phyloP scores from a whole-genome alignment of 2,113 vertebrate genomes.

The Anoplopoma fimbria region DNA sequence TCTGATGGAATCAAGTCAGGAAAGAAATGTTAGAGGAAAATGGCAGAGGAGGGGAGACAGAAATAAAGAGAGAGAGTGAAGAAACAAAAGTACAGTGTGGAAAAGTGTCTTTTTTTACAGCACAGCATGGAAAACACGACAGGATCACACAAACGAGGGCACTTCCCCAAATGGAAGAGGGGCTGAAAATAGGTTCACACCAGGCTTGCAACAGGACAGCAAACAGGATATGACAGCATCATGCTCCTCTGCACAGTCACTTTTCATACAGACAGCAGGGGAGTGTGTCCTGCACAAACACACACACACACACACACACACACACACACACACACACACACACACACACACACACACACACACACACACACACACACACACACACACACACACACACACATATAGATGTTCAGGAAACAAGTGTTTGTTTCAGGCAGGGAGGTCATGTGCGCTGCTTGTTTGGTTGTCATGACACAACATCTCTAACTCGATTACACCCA shows the following conservation, averaged over 20 bases:
- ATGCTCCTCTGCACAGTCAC: conserved; percentile 8
- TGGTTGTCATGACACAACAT: conserved; percentile 68
- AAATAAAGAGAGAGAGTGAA: conserved; percentile 6
- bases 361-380: conserved; percentile 9
- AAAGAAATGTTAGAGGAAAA: conserved; percentile 44
- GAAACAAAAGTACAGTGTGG: background rate
- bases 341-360: conserved; percentile 3
- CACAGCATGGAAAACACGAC: conserved; percentile 61
- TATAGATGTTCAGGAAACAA: conserved; percentile 27
- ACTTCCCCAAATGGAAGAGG: conserved; percentile 47
- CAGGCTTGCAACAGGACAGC: conserved; percentile 13
- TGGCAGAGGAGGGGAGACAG: background rate
- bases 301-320: conserved; percentile 18
- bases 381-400: conserved; percentile 2
- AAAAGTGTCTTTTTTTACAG: conserved; percentile 38
- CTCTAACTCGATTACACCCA: conserved; percentile 67
- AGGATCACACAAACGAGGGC: conserved; percentile 22
- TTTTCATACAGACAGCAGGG: conserved; percentile 15
- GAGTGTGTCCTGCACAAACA: background rate
- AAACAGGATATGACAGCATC: conserved; percentile 57
- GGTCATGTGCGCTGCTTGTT: conserved; percentile 65
- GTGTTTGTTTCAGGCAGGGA: conserved; percentile 32
- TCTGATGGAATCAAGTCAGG: conserved; percentile 58
- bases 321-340: conserved; percentile 7
- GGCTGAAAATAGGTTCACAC: conserved; percentile 53